These are phyloP conservation scores for Prolemur simus DNA, from an alignment of 2,113 vertebrate genomes.

Conservation along the genomic window DNA sequence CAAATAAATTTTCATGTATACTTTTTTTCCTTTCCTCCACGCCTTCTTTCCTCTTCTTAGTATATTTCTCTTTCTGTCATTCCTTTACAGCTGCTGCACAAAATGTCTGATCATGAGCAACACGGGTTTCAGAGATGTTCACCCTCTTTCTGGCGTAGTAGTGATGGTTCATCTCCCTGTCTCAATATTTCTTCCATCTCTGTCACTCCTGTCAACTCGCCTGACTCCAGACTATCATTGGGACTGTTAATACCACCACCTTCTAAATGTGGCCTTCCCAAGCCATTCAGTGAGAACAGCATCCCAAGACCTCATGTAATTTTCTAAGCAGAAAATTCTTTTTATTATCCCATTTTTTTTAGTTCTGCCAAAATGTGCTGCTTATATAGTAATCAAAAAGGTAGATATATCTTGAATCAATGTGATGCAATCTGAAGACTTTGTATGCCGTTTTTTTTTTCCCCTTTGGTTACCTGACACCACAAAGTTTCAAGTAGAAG, in stretches of 20 bases:
- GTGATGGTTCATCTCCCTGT: conserved; percentile 90
- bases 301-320: conserved; percentile 92
- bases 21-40: not conserved
- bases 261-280: conserved; percentile 88
- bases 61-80: conserved; percentile 82
- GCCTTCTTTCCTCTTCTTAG: conserved; percentile 27
- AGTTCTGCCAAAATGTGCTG: not conserved
- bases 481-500: not conserved
- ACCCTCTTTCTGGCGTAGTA: conserved; percentile 92
- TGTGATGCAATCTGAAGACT: not conserved
- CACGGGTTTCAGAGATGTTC: conserved; percentile 90
- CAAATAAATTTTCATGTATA: not conserved
- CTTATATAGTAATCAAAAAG: not conserved
- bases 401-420: not conserved
- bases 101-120: conserved; percentile 88
- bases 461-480: not conserved
- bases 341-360: not conserved
- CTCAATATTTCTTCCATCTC: conserved; percentile 94
- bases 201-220: conserved; percentile 92
- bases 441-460: not conserved
- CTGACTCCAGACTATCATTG: conserved; percentile 90
- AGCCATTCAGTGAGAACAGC: conserved; percentile 87
- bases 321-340: conserved; percentile 38
- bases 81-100: conserved; percentile 90
- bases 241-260: conserved; percentile 91